phyloP scores from a whole-genome alignment of 2,113 vertebrate species.

The Phrynosoma platyrhinos region DNA sequence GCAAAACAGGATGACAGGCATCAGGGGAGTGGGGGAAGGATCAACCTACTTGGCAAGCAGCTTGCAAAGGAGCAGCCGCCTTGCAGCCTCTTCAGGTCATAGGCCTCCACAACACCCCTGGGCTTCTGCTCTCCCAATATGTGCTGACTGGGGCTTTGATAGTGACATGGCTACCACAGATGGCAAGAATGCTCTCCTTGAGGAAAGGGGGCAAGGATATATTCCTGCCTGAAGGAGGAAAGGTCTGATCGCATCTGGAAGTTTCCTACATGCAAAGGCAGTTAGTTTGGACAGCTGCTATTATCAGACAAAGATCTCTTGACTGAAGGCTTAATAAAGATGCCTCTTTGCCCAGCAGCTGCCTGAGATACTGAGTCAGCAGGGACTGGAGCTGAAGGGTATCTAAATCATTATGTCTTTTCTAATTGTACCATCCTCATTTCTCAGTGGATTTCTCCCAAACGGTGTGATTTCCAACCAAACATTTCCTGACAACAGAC shows the following conservation, averaged over 20 bases:
- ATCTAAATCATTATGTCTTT: not conserved
- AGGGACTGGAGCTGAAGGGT: not conserved
- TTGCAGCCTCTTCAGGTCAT: not conserved
- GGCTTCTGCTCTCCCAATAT: not conserved
- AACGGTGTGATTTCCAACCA: not conserved
- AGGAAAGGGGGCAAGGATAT: not conserved
- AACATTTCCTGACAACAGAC: not conserved
- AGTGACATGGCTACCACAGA: fast-evolving
- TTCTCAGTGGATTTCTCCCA: not conserved
- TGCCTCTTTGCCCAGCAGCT: not conserved
- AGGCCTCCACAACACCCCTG: not conserved
- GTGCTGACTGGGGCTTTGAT: not conserved
- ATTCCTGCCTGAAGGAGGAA: not conserved
- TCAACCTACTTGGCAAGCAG: not conserved
- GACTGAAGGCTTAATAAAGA: not conserved
- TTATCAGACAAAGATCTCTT: constrained; percentile 21
- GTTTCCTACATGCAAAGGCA: not conserved
- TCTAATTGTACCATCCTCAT: fast-evolving
- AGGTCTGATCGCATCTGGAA: constrained; percentile 45
- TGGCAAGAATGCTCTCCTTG: not conserved
- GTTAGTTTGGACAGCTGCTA: constrained; percentile 50
- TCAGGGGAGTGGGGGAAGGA: fast-evolving
- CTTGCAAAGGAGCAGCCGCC: not conserved
- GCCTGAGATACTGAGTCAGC: fast-evolving
- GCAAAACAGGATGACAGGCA: not conserved